Evolutionary conservation across 2,888 invertebrate species (phyloP).

Genomic region (Mythimna albipuncta): DNA sequence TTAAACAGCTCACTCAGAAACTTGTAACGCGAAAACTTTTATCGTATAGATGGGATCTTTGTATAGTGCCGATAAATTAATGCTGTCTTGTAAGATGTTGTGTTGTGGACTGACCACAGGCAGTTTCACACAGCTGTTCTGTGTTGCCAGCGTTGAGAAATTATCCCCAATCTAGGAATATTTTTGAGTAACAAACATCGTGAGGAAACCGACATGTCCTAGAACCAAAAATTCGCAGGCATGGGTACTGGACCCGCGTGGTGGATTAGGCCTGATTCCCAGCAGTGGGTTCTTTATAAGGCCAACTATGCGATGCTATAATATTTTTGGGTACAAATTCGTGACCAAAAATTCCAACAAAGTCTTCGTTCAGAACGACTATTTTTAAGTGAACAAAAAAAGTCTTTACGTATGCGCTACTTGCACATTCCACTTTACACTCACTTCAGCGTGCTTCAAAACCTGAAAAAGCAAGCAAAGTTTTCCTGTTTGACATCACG

Average conservation of each 20-base stretch:
- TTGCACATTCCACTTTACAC: conserved; percentile 9
- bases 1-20: conserved; percentile 56
- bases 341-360: neutral
- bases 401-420: neutral
- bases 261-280: too few relatives aligned
- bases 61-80: conserved; percentile 67
- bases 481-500: conserved; percentile 8
- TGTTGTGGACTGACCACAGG: conserved; percentile 54
- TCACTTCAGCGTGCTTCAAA: conserved; percentile 5
- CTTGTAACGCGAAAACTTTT: conserved; percentile 61
- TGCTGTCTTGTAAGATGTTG: conserved; percentile 65
- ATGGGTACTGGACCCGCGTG: too few relatives aligned
- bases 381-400: neutral
- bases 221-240: too few relatives aligned
- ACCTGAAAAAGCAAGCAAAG: conserved; percentile 10
- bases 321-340: neutral
- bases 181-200: too few relatives aligned
- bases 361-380: neutral
- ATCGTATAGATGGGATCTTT: conserved; percentile 49
- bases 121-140: conserved; percentile 48
- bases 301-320: neutral
- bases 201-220: too few relatives aligned
- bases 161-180: neutral
- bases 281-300: too few relatives aligned
- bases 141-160: conserved; percentile 17